A percentile compares a stretch with the other conserved stretches of the same genome.
phyloP scores from a whole-genome alignment of 35 echinoderm and acorn worm species.

The Lytechinus pictus region DNA sequence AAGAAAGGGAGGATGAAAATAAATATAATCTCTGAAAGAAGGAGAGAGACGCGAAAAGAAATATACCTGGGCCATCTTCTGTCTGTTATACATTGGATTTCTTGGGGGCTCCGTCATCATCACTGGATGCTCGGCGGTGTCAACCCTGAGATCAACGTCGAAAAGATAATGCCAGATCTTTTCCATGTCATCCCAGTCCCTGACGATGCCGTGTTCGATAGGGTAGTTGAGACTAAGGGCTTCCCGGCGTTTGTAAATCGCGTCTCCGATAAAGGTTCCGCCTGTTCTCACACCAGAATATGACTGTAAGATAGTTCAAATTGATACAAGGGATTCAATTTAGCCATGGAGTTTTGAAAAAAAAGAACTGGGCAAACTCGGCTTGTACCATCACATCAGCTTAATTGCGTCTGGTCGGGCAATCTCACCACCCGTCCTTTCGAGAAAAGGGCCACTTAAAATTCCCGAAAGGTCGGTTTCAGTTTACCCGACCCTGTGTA shows the following conservation, averaged over 20 bases:
- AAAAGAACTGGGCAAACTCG: too few relatives aligned
- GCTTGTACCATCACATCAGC: too few relatives aligned
- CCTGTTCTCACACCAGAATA: not conserved
- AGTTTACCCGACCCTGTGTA: too few relatives aligned
- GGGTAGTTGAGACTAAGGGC: not conserved
- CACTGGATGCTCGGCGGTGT: slow-evolving; percentile 23
- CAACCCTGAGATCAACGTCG: not conserved
- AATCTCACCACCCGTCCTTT: too few relatives aligned
- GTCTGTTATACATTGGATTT: slow-evolving; percentile 10
- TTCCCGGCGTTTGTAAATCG: not conserved
- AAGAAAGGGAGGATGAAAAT: not conserved
- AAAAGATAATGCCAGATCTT: slow-evolving; percentile 39
- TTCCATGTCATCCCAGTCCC: slow-evolving; percentile 40
- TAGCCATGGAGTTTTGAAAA: too few relatives aligned
- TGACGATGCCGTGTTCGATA: slow-evolving; percentile 46
- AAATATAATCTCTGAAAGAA: not conserved
- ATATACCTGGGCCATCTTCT: slow-evolving; percentile 38
- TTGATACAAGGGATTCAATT: too few relatives aligned
- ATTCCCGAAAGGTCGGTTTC: too few relatives aligned
- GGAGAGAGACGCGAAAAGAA: not conserved
- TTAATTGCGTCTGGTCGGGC: too few relatives aligned
- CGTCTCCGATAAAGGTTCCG: slow-evolving; percentile 13
- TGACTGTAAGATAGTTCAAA: too few relatives aligned
- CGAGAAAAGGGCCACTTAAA: too few relatives aligned
- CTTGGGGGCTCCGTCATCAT: not conserved